phyloP scores from a whole-genome alignment of 2,113 vertebrate genomes.

The Antechinus flavipes region DNA sequence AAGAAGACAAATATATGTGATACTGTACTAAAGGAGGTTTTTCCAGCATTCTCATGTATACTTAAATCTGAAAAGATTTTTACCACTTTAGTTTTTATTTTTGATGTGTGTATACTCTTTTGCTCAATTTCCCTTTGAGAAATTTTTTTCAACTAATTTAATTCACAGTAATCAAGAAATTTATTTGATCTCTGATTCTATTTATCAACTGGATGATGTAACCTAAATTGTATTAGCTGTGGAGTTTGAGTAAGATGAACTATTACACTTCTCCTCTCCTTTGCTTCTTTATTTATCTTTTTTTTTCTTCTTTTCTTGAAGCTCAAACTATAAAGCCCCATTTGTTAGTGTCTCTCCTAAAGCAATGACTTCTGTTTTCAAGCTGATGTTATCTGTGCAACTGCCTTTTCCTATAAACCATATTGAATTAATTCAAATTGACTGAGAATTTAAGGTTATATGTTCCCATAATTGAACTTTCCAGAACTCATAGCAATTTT shows the following conservation, averaged over 20 bases:
- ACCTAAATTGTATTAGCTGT: background rate
- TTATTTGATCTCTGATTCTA: background rate
- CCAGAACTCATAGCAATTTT: conserved; percentile 56
- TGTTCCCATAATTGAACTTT: conserved; percentile 74
- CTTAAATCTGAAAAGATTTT: background rate
- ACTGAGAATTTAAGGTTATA: conserved; percentile 68
- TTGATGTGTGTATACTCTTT: background rate
- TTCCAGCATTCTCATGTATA: background rate
- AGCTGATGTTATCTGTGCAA: conserved; percentile 69
- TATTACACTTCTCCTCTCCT: conserved; percentile 52
- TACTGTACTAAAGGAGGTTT: rapidly evolving
- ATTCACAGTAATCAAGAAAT: conserved; percentile 39
- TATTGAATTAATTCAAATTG: conserved; percentile 70
- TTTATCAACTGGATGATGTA: background rate
- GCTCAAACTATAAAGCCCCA: conserved; percentile 52
- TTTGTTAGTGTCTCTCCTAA: conserved; percentile 69
- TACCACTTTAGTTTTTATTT: background rate
- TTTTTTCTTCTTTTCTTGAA: conserved; percentile 46
- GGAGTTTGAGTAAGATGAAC: background rate
- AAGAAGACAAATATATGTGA: background rate
- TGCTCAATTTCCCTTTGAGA: background rate
- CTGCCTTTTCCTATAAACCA: conserved; percentile 59
- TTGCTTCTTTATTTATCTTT: conserved; percentile 66
- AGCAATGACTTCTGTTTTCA: conserved; percentile 57
- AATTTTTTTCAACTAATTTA: conserved; percentile 3